Evolutionary conservation across 2,113 vertebrate genomes (phyloP), one percentile per base, ranked within the genome.

Genomic region (Pygoscelis antarcticus): DNA sequence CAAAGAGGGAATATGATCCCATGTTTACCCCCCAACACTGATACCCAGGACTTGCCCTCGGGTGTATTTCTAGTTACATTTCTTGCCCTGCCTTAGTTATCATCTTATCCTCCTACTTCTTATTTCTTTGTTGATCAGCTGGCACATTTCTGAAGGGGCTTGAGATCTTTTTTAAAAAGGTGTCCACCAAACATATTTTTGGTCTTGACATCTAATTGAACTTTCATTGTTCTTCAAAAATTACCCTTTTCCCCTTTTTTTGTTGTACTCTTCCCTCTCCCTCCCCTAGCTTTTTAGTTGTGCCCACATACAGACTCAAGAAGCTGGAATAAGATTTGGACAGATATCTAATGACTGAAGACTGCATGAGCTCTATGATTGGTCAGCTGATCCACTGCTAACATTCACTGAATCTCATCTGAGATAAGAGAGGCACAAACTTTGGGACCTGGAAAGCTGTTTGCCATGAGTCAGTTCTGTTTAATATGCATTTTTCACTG

Each of bases 351-450:
- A 21, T 64, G 54, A 25, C 7, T 44, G 12, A 78, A 36, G 15
- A 12, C 6, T 27, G 26, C 18, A 6, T 1, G 13, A 40, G 20
- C 3, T 15, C 19, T 23, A 11, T 3, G 42, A 15, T 1, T 21
- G 51, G 42, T 32, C n/a, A 12, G 51, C 34, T 64, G 66, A 78
- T 34, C 32, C 54, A 11, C 27, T 58, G 17, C 4, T 21, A 36
- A 36, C 34, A 32, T 32, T 78, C 32, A 4, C 11, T 61, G 60
- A 65, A 75, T 44, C 29, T 12, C 27, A 7, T 13, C 4, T 5
- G 32, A 89, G 74, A 30, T 23, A 62, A 40, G 11, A 12, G 5
- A 26, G 66, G 5, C 4, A 19, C 3, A 36, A 32, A 29, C 58
- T 38, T 20, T 0, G 30, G 65, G n/a, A 57, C 15, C 13, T 47